These are phyloP conservation scores for Papilio elwesi DNA, from an alignment of 2,888 invertebrate genomes.

Conservation along the genomic window DNA sequence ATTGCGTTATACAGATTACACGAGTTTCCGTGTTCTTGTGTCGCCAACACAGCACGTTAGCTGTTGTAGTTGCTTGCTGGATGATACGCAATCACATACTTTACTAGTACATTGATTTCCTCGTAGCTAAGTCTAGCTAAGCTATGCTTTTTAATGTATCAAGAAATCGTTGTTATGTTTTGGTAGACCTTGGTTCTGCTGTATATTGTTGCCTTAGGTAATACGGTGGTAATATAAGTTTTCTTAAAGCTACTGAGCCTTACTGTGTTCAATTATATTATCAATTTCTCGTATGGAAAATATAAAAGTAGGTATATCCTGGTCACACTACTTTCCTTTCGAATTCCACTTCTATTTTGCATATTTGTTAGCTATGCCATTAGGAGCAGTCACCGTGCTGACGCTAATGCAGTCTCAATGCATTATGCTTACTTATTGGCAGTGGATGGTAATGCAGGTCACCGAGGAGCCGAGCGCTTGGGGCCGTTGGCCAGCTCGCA, in stretches of 20 bases:
- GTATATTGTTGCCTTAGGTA: too few relatives aligned
- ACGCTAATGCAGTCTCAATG: constrained; percentile 19
- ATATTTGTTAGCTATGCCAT: constrained; percentile 18
- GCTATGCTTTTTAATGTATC: too few relatives aligned
- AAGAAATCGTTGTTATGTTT: background rate
- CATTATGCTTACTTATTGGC: constrained; percentile 30
- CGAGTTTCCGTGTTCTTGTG: background rate
- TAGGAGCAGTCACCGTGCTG: background rate
- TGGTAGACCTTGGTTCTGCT: background rate
- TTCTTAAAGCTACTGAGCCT: background rate
- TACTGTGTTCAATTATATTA: too few relatives aligned
- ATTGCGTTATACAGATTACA: constrained; percentile 5
- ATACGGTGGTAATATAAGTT: too few relatives aligned
- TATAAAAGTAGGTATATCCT: background rate
- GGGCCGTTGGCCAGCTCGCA: constrained; percentile 2
- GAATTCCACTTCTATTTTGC: background rate
- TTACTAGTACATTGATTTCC: background rate
- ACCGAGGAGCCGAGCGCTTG: background rate
- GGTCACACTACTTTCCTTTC: constrained; percentile 24
- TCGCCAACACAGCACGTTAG: background rate
- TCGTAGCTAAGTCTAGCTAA: background rate
- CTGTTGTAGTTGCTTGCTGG: background rate
- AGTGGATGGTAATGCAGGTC: constrained; percentile 25
- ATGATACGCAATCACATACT: background rate
- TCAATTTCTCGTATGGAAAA: background rate